phyloP scores from a whole-genome alignment of 2,113 vertebrate genomes.

The Halichoerus grypus region DNA sequence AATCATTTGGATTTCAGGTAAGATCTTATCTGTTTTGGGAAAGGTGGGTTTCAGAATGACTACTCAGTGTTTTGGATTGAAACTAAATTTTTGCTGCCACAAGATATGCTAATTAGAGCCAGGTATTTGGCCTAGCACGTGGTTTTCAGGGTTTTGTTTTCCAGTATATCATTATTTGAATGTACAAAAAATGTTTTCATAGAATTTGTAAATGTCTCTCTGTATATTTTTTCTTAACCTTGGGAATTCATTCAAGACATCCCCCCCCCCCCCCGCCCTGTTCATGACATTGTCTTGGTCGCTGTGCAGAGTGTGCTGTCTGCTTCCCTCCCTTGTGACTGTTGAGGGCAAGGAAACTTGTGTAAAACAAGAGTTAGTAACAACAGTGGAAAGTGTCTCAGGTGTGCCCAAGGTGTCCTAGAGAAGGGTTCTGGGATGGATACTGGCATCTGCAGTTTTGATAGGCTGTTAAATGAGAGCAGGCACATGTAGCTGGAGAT shows the following conservation, averaged over 20 bases:
- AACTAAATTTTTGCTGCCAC: not conserved
- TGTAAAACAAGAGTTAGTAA: not conserved
- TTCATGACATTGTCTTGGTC: not conserved
- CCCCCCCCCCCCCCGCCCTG: too few species aligned
- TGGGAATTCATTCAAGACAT: not conserved
- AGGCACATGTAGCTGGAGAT: not conserved
- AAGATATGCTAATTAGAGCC: not conserved
- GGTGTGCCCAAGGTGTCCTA: not conserved
- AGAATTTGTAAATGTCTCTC: not conserved
- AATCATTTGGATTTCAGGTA: not conserved
- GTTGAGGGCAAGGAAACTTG: not conserved
- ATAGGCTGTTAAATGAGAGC: not conserved
- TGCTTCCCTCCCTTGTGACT: not conserved
- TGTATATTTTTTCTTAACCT: not conserved
- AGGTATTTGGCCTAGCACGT: not conserved
- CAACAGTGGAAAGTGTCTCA: not conserved
- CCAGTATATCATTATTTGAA: not conserved
- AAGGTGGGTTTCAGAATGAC: not conserved
- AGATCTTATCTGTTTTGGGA: too few species aligned
- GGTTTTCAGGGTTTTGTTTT: not conserved
- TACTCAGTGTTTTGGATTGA: not conserved
- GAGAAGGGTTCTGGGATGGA: not conserved
- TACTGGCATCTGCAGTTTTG: not conserved
- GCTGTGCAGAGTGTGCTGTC: not conserved
- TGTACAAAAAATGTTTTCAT: not conserved